Conservation (phyloP, 2,888 invertebrate genomes). For the Ormyrus rosae region DNA sequence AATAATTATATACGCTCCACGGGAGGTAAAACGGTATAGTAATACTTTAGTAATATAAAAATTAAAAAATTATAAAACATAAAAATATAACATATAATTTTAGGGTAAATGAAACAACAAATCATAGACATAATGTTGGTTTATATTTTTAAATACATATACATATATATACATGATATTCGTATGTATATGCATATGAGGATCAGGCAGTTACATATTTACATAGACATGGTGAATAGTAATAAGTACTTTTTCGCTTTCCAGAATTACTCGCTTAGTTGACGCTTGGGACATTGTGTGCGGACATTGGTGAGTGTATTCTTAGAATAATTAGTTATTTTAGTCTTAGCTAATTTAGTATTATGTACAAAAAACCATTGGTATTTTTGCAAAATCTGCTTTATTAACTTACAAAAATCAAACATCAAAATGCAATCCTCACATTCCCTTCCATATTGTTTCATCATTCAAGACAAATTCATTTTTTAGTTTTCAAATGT, state of each 20-base stretch:
- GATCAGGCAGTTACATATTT: conserved; percentile 74
- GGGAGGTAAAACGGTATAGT: too few species aligned
- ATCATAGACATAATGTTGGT: conserved; percentile 23
- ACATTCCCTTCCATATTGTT: too few species aligned
- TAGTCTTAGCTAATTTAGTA: conserved; percentile 18
- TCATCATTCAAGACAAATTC: too few species aligned
- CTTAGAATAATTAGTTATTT: conserved; percentile 14
- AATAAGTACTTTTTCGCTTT: conserved; percentile 58
- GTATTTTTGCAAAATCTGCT: neutral
- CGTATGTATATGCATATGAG: conserved; percentile 58
- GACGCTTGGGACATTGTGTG: conserved; percentile 17
- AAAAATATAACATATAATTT: too few species aligned
- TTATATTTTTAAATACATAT: conserved; percentile 53
- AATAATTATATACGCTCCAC: too few species aligned
- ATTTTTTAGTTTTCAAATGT: too few species aligned
- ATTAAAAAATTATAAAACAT: neutral
- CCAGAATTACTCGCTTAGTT: conserved; percentile 30
- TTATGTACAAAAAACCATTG: conserved; percentile 42
- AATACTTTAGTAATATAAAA: neutral
- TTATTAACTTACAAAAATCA: neutral
- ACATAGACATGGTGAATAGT: conserved; percentile 73
- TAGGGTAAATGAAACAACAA: neutral
- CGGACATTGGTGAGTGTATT: conserved; percentile 29
- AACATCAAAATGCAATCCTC: too few species aligned
- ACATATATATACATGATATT: conserved; percentile 58